Conservation (phyloP, 2,113 vertebrate species). For the Pelusios castaneus region DNA sequence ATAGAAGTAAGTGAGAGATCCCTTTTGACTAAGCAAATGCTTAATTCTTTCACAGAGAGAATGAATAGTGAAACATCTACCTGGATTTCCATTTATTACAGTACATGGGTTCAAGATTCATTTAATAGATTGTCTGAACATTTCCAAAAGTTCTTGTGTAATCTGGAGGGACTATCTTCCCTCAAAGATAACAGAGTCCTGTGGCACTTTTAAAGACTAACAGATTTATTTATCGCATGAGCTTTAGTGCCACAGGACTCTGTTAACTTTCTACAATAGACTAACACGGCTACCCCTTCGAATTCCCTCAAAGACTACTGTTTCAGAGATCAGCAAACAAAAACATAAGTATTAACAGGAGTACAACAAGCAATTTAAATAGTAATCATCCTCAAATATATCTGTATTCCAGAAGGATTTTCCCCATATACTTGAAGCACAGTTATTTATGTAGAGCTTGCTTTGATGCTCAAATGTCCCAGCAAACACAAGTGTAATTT, state of each 20-base stretch:
- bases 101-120: background rate
- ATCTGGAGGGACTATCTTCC: background rate
- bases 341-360: background rate
- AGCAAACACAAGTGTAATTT: background rate
- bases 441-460: background rate
- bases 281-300: too few relatives aligned
- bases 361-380: background rate
- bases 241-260: too few relatives aligned
- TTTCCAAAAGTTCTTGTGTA: conserved; percentile 1
- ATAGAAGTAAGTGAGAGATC: background rate
- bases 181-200: too few relatives aligned
- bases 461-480: background rate
- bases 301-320: background rate
- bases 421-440: background rate
- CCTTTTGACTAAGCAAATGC: background rate
- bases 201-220: too few relatives aligned
- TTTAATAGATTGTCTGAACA: background rate
- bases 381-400: background rate
- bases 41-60: background rate
- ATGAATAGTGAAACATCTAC: background rate
- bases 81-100: background rate
- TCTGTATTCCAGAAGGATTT: fast-evolving
- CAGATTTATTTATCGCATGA: too few relatives aligned
- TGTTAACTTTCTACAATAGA: too few relatives aligned
- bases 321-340: background rate